phyloP scores from a whole-genome alignment of 2,113 vertebrate genomes.

The Tonatia bakeri region DNA sequence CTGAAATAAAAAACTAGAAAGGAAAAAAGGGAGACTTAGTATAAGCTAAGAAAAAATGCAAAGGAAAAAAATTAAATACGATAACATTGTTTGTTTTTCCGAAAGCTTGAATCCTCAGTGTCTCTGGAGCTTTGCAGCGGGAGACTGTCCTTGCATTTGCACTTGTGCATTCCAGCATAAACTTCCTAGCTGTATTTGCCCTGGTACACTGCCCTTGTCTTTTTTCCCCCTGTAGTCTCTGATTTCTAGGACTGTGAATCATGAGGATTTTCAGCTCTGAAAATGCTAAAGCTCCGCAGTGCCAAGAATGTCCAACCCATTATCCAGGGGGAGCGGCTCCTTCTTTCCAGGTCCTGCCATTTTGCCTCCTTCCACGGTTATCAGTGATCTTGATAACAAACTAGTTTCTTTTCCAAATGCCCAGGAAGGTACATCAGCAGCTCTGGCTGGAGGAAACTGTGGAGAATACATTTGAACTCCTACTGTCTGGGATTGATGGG shows the following conservation, averaged over 20 bases:
- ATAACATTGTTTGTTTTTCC: not conserved
- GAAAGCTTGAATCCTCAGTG: not conserved
- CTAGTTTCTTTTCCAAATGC: not conserved
- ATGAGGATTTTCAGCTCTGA: not conserved
- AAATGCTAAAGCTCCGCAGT: not conserved
- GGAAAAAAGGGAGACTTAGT: not conserved
- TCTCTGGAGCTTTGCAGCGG: not conserved
- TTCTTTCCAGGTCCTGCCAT: not conserved
- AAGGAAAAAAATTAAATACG: not conserved
- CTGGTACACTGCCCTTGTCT: not conserved
- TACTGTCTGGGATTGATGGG: not conserved
- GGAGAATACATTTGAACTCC: not conserved
- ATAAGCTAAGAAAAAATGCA: conserved; percentile 21
- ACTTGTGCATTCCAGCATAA: not conserved
- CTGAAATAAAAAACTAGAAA: conserved; percentile 67
- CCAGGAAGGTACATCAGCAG: not conserved
- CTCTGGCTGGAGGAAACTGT: not conserved
- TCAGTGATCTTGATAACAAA: not conserved
- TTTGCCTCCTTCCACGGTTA: not conserved
- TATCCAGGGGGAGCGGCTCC: not conserved
- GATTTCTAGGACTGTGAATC: not conserved
- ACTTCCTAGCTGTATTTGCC: not conserved
- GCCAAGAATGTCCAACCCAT: not conserved
- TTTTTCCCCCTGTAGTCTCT: not conserved
- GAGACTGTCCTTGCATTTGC: not conserved